Conservation (phyloP, 2,113 vertebrate species). For the Hyaena hyaena region DNA sequence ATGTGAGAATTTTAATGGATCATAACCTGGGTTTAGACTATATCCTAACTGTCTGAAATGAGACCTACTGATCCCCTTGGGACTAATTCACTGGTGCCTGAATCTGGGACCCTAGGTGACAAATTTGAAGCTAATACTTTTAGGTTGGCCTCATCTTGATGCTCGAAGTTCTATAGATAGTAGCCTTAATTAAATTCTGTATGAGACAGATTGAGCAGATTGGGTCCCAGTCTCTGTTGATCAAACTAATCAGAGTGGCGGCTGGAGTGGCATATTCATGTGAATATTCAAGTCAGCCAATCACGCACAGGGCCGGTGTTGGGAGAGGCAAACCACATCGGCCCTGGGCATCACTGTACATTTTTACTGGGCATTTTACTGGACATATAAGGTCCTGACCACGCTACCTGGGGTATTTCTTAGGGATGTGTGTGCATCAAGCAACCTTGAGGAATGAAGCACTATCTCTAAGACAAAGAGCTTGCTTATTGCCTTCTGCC, state of each 20-base stretch:
- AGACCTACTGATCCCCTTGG: background rate
- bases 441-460: background rate
- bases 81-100: background rate
- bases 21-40: background rate
- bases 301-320: background rate
- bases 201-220: background rate
- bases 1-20: background rate
- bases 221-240: background rate
- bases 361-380: background rate
- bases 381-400: background rate
- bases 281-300: background rate
- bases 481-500: background rate
- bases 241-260: background rate
- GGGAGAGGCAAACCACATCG: background rate
- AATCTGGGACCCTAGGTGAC: background rate
- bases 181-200: constrained; percentile 19
- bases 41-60: background rate
- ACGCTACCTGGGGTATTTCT: background rate
- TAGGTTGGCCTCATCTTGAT: background rate
- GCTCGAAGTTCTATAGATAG: background rate
- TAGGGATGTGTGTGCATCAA: background rate
- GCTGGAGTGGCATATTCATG: background rate
- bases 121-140: background rate
- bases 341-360: background rate
- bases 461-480: background rate